These are phyloP conservation scores for Heliopora coerulea DNA, from an alignment of 92 coral and sea anemone species.

Conservation along the genomic window DNA sequence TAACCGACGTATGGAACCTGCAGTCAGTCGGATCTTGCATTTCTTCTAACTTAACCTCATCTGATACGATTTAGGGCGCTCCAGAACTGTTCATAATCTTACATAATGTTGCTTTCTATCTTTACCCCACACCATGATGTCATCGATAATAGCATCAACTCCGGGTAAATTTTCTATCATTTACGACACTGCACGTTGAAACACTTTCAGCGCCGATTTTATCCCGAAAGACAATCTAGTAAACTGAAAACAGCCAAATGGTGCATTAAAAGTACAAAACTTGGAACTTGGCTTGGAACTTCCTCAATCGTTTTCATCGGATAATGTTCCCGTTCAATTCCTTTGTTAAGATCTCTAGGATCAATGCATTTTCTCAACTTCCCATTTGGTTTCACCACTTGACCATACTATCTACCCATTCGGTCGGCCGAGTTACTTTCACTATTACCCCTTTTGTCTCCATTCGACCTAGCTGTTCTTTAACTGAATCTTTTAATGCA, in stretches of 20 bases:
- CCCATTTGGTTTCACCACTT: no score
- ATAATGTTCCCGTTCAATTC: no score
- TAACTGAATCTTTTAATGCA: no score
- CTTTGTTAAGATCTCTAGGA: no score
- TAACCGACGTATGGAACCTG: slow-evolving; percentile 36
- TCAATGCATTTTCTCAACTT: no score
- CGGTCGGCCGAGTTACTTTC: no score
- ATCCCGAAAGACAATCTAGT: slow-evolving; percentile 43
- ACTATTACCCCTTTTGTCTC: no score
- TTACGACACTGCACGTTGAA: slow-evolving; percentile 1
- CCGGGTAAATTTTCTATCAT: slow-evolving; percentile 32
- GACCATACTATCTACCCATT: no score
- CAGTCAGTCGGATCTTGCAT: slow-evolving; percentile 6
- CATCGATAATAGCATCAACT: slow-evolving; percentile 48
- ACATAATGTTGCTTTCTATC: slow-evolving; percentile 9
- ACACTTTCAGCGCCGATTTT: slow-evolving; percentile 3
- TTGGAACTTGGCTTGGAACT: slow-evolving; percentile 20
- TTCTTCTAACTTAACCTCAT: slow-evolving; percentile 30
- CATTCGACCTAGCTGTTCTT: no score
- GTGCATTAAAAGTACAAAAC: slow-evolving; percentile 44
- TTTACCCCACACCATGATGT: slow-evolving; percentile 29
- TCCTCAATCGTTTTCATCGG: no score
- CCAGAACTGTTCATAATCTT: slow-evolving; percentile 30
- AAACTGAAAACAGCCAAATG: slow-evolving; percentile 29
- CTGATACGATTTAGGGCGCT: slow-evolving; percentile 28